phyloP scores from a whole-genome alignment of 2,797 vertebrate genomes.

The Gouania willdenowi region DNA sequence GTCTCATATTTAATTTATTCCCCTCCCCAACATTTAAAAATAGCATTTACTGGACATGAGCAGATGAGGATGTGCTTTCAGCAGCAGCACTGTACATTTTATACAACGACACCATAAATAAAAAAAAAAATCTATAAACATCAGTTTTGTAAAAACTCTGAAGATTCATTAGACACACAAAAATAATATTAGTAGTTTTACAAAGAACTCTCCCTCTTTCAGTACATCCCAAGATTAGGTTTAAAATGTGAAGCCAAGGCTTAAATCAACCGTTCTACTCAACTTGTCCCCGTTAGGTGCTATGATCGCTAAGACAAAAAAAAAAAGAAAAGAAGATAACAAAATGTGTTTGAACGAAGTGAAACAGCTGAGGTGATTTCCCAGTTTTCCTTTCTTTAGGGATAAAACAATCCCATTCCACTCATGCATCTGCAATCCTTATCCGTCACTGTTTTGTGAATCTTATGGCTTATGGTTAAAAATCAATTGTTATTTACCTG shows the following conservation, averaged over 20 bases:
- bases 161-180: conserved; percentile 49
- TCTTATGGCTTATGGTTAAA: too few species aligned
- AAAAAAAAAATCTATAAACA: conserved; percentile 77
- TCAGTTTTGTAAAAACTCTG: conserved; percentile 61
- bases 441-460: too few species aligned
- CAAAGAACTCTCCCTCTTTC: conserved; percentile 32
- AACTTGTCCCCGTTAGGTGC: background rate
- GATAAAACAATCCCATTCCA: too few species aligned
- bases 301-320: background rate
- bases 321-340: background rate
- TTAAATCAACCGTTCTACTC: background rate
- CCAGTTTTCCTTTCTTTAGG: too few species aligned
- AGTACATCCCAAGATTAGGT: conserved; percentile 37
- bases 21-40: conserved; percentile 68
- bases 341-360: too few species aligned
- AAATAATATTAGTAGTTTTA: conserved; percentile 60
- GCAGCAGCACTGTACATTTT: conserved; percentile 53
- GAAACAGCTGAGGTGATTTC: too few species aligned
- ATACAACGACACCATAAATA: conserved; percentile 71
- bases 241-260: conserved; percentile 18
- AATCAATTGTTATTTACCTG: too few species aligned
- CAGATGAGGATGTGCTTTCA: conserved; percentile 56
- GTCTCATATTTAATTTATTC: conserved; percentile 64
- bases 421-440: too few species aligned
- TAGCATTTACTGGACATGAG: conserved; percentile 68